phyloP scores from a whole-genome alignment of 2,797 vertebrate genomes.

The Chelidonichthys spinosus region DNA sequence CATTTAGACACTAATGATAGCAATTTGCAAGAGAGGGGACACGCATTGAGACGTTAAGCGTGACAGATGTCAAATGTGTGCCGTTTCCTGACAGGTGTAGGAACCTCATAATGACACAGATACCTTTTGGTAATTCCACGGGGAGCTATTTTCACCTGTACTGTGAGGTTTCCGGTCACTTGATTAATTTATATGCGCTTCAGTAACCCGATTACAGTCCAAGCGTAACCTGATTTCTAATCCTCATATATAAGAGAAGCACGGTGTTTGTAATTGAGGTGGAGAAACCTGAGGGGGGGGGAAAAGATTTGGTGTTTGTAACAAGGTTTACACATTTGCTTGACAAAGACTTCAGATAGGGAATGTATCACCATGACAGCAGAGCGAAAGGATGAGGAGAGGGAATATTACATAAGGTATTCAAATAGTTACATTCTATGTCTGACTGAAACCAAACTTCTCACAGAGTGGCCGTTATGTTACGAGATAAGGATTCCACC shows the following conservation, averaged over 20 bases:
- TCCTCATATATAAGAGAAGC: background rate
- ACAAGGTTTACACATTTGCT: background rate
- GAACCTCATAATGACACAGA: slow-evolving; percentile 30
- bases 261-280: background rate
- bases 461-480: slow-evolving; percentile 1
- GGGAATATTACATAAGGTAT: slow-evolving; percentile 1
- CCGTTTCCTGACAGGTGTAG: slow-evolving; percentile 34
- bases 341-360: slow-evolving; percentile 4
- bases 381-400: slow-evolving; percentile 4
- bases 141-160: slow-evolving; percentile 31
- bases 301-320: background rate
- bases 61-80: slow-evolving; percentile 53
- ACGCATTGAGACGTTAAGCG: slow-evolving; percentile 52
- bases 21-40: slow-evolving; percentile 49
- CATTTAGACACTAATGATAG: slow-evolving; percentile 61
- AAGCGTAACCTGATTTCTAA: background rate
- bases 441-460: slow-evolving; percentile 16
- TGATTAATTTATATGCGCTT: slow-evolving; percentile 14
- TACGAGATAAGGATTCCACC: slow-evolving; percentile 2
- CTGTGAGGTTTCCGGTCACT: slow-evolving; percentile 28
- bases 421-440: slow-evolving; percentile 15
- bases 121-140: slow-evolving; percentile 7
- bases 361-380: slow-evolving; percentile 3
- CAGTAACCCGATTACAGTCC: slow-evolving; percentile 21
- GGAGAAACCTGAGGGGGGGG: background rate